Percentiles rank a stretch among this genome's conserved stretches.
These are phyloP conservation scores for Axea sp. DNA, from an alignment of 2,888 invertebrate species.

Conservation along the genomic window DNA sequence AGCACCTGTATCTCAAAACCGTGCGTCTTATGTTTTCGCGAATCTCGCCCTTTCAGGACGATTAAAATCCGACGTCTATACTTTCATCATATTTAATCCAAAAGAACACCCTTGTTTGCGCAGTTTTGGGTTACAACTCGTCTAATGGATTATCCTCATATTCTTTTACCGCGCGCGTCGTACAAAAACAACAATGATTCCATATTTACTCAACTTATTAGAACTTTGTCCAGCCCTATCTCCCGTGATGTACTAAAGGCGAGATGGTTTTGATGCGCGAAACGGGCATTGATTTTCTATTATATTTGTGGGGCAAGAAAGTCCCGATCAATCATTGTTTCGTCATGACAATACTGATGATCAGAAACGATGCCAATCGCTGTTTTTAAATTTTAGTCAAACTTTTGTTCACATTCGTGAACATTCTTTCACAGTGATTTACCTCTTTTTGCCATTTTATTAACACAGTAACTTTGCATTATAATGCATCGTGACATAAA, in stretches of 20 bases:
- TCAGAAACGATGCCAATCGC: conserved; percentile 3
- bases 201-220: conserved; percentile 75
- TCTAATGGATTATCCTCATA: conserved; percentile 78
- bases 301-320: conserved; percentile 57
- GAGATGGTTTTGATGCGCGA: conserved; percentile 49
- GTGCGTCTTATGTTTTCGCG: conserved; percentile 50
- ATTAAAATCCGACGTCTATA: conserved; percentile 54
- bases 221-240: conserved; percentile 65
- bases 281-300: conserved; percentile 58
- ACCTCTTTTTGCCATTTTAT: no score
- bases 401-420: neutral
- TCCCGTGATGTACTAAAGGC: conserved; percentile 31
- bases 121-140: conserved; percentile 77
- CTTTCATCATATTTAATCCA: conserved; percentile 74
- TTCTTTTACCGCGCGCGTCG: conserved; percentile 65
- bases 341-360: conserved; percentile 13
- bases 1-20: conserved; percentile 64
- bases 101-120: conserved; percentile 75
- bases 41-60: conserved; percentile 53
- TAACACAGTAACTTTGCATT: no score
- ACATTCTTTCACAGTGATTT: no score
- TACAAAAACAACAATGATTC: conserved; percentile 74
- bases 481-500: no score
- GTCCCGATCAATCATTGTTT: conserved; percentile 60
- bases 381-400: neutral